Conservation (phyloP, 2,797 vertebrate species). For the Sebastes kiyomatsui region DNA sequence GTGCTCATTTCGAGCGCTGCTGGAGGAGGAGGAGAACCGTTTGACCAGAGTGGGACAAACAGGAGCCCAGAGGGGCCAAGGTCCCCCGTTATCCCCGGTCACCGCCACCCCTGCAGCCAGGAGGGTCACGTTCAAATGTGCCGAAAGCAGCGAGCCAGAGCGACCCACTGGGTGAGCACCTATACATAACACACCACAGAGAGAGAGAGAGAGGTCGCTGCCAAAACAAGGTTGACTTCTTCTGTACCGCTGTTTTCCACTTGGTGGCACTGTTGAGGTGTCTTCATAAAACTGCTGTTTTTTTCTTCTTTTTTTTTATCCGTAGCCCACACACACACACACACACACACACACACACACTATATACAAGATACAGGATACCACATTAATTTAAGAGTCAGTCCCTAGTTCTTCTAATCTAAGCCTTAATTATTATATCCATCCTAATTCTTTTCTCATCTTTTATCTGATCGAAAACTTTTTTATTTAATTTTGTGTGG, state of each 20-base stretch:
- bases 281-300: background rate
- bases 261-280: constrained; percentile 72
- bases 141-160: constrained; percentile 78
- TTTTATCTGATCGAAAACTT: background rate
- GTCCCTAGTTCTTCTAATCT: background rate
- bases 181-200: background rate
- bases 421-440: background rate
- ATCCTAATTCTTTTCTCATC: background rate
- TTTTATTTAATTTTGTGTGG: background rate
- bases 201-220: background rate
- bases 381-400: background rate
- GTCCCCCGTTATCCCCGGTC: constrained; percentile 27
- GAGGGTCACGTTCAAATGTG: constrained; percentile 86
- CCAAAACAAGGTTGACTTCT: too few species aligned
- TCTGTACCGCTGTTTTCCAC: constrained; percentile 53
- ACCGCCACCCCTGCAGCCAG: constrained; percentile 68
- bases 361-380: background rate
- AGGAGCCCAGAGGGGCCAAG: constrained; percentile 45
- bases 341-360: too few species aligned
- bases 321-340: background rate
- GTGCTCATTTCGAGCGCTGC: constrained; percentile 89
- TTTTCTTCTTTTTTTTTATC: background rate
- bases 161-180: constrained; percentile 83
- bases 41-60: constrained; percentile 49
- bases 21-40: constrained; percentile 87